phyloP scores from a whole-genome alignment of 1,140 invertebrate genomes.

The Drosophila chauvacae region DNA sequence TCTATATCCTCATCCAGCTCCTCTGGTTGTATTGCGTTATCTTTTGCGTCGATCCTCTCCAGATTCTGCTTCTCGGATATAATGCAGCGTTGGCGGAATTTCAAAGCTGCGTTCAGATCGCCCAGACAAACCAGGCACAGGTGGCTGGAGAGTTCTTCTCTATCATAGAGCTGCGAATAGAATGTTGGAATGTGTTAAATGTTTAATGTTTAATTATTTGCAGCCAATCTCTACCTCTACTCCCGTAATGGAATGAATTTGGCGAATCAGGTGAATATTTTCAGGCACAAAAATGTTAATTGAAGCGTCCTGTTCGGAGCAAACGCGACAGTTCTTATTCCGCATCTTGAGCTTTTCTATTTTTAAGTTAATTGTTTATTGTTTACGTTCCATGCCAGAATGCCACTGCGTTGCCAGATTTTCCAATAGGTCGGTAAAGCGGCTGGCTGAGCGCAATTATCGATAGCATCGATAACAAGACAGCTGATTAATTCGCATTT shows the following conservation, averaged over 20 bases:
- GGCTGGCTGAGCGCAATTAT: not conserved
- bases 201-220: not conserved
- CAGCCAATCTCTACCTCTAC: constrained; percentile 25
- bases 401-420: no score
- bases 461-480: not conserved
- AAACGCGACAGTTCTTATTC: constrained; percentile 25
- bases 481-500: constrained; percentile 11
- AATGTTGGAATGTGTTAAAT: not conserved
- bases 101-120: constrained; percentile 32
- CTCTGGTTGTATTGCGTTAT: not conserved
- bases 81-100: constrained; percentile 51
- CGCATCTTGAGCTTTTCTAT: constrained; percentile 16
- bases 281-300: constrained; percentile 29
- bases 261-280: constrained; percentile 29
- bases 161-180: constrained; percentile 16
- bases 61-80: constrained; percentile 41
- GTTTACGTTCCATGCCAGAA: constrained; percentile 15
- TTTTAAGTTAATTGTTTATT: constrained; percentile 12
- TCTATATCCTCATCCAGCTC: not conserved
- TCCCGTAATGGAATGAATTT: constrained; percentile 42
- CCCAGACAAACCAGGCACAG: constrained; percentile 34
- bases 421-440: no score
- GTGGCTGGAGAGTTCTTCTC: constrained; percentile 11
- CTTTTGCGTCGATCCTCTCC: not conserved
- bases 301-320: constrained; percentile 7